Percentiles rank a stretch among this genome's conserved stretches.
Conservation (phyloP, 1,140 invertebrate genomes). For the Heliothis virescens region DNA sequence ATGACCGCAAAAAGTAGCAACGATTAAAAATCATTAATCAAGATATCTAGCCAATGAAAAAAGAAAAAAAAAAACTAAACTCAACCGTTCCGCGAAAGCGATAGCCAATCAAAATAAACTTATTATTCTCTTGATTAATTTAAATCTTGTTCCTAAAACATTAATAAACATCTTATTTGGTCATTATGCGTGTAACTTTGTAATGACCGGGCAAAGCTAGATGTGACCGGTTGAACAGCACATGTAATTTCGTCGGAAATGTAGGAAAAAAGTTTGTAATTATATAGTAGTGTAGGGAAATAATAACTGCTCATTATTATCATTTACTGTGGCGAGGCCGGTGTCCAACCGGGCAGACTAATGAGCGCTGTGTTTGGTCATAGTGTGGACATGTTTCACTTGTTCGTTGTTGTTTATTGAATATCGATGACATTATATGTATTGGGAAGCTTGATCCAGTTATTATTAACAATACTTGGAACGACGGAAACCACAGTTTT, state of each 20-base stretch:
- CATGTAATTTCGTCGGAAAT: constrained; percentile 72
- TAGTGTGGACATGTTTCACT: constrained; percentile 46
- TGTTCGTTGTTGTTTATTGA: constrained; percentile 25
- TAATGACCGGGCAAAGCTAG: constrained; percentile 41
- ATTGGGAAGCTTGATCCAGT: no score
- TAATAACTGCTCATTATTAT: constrained; percentile 74
- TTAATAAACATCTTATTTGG: constrained; percentile 67
- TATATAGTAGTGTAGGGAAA: constrained; percentile 68
- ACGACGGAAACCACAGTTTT: no score
- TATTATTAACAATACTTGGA: no score
- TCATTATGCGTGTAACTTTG: constrained; percentile 68
- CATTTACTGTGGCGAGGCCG: constrained; percentile 55
- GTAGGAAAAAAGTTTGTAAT: constrained; percentile 75
- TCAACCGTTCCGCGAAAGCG: constrained; percentile 42
- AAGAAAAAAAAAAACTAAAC: constrained; percentile 25
- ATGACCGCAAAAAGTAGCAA: constrained; percentile 11
- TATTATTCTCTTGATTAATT: constrained; percentile 61
- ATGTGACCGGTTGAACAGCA: constrained; percentile 32
- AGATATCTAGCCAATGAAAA: constrained; percentile 25
- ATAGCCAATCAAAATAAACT: constrained; percentile 55
- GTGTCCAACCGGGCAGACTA: constrained; percentile 53
- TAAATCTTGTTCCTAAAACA: constrained; percentile 58
- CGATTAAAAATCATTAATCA: constrained; percentile 45
- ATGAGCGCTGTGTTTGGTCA: constrained; percentile 58
- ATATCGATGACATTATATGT: not conserved